phyloP scores from a whole-genome alignment of 2,113 vertebrate species.

The Otus sunia region DNA sequence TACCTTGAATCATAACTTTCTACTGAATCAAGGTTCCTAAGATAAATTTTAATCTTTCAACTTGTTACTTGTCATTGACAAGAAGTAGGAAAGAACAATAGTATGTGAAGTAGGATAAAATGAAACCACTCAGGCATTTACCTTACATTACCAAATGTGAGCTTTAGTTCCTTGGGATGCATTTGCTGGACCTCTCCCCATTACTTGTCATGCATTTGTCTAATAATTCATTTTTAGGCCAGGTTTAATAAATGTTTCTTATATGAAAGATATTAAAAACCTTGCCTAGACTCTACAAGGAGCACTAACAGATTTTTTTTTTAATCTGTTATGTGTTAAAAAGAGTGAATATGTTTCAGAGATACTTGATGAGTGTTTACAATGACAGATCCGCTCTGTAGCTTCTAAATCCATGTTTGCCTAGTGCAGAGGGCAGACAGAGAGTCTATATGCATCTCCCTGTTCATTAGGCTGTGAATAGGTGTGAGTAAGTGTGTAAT shows the following conservation, averaged over 20 bases:
- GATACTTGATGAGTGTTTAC: neutral
- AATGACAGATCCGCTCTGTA: neutral
- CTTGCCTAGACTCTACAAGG: neutral
- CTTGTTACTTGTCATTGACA: constrained; percentile 31
- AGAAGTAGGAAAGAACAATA: constrained; percentile 40
- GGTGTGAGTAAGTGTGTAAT: neutral
- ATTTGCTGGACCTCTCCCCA: neutral
- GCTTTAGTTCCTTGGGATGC: neutral
- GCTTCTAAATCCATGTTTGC: neutral
- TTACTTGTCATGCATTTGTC: neutral
- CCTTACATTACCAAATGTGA: neutral
- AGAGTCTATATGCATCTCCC: neutral
- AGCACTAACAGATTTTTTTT: neutral
- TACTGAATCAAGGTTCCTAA: neutral
- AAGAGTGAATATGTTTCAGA: neutral
- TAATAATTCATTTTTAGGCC: neutral
- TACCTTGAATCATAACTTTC: constrained; percentile 35
- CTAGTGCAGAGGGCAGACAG: neutral
- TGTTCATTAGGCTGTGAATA: neutral
- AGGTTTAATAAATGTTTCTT: neutral
- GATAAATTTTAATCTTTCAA: constrained; percentile 42
- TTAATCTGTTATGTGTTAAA: neutral
- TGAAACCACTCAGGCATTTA: constrained; percentile 34
- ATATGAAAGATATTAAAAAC: neutral
- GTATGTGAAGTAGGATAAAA: constrained; percentile 17